These are phyloP conservation scores for Macrobrachium rosenbergii DNA, from an alignment of 1,140 invertebrate species.

Conservation along the genomic window DNA sequence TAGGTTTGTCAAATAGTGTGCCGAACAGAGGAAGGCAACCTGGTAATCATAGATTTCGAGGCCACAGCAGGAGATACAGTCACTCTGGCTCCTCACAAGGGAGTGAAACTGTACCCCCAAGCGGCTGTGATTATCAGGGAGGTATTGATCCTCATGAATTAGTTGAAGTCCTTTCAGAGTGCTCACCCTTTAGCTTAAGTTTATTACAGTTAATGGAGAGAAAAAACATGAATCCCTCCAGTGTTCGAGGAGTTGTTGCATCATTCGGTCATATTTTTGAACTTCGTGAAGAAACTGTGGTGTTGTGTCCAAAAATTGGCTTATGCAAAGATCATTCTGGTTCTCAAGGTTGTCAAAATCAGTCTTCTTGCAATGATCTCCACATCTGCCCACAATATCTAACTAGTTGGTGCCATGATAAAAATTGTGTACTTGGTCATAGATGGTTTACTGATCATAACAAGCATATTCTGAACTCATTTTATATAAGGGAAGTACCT, in stretches of 20 bases:
- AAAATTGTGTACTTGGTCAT: constrained; percentile 12
- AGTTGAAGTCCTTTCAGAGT: too few species aligned
- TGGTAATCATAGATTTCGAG: too few species aligned
- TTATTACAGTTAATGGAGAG: too few species aligned
- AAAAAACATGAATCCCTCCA: too few species aligned
- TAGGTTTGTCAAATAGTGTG: too few species aligned
- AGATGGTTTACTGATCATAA: constrained; percentile 27
- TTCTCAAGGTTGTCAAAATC: background rate
- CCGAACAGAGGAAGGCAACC: too few species aligned
- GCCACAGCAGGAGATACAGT: too few species aligned
- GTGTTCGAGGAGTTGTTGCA: constrained; percentile 6
- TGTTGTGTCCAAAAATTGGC: constrained; percentile 9
- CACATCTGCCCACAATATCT: constrained; percentile 33
- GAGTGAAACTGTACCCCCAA: too few species aligned
- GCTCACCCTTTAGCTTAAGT: too few species aligned
- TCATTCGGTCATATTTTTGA: background rate
- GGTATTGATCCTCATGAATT: too few species aligned
- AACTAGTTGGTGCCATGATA: background rate
- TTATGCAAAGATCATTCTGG: constrained; percentile 12
- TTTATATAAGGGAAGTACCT: constrained; percentile 11
- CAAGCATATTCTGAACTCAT: background rate
- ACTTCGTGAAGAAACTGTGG: background rate
- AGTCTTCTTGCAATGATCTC: background rate
- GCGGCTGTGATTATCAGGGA: too few species aligned
- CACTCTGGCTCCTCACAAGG: too few species aligned